Base-by-base conservation (phyloP, 2,888 invertebrate genomes). In the Ischnura elegans region DNA sequence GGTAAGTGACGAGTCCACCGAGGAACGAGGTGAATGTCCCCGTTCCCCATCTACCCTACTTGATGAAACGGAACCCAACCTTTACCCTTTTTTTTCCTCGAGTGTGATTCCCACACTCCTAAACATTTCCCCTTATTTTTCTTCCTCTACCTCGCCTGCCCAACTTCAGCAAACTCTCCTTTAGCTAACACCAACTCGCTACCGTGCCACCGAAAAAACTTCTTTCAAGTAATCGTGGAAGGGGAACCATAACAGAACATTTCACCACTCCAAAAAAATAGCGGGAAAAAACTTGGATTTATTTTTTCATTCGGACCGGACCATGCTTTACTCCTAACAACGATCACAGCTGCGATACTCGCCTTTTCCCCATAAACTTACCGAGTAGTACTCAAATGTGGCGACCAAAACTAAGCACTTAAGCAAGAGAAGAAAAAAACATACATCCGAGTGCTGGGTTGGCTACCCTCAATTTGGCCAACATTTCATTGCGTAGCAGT, bases 131-230 rank as follows among this genome's bases (percentile, higher is more conserved):
- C 61, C 25, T 61, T 61, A 61, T 61, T 51, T 51, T 51, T 51
- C 51, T 51, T 51, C 8, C 4, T 51, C 8, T 45, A 84, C 84
- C 25, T 29, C 29, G 4, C 19, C 85, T 21, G 19, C 16, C 36
- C 42, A 21, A 85, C 36, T 85, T 85, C 19, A 42, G 43, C 42
- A n/a, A 6, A 25, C 25, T 8, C 61, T 61, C n/a, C 36, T 10
- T 36, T 36, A 2, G 6, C 86, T 4, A 86, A 86, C 10, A 86
- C 45, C 46, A 86, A 43, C 86, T 86, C 86, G 10, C 45, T 86
- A n/a, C n/a, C 51, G 45, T 45, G 43, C 45, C 86, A n/a, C 46
- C 46, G 45, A 46, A 43, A 86, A 86, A 86, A 86, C 86, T 46
- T 86, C 86, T n/a, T 46, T 5, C 1, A n/a, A 86, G 86, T 86